Evolutionary conservation across 2,113 vertebrate genomes (phyloP).

Genomic region (Eolophus roseicapilla): DNA sequence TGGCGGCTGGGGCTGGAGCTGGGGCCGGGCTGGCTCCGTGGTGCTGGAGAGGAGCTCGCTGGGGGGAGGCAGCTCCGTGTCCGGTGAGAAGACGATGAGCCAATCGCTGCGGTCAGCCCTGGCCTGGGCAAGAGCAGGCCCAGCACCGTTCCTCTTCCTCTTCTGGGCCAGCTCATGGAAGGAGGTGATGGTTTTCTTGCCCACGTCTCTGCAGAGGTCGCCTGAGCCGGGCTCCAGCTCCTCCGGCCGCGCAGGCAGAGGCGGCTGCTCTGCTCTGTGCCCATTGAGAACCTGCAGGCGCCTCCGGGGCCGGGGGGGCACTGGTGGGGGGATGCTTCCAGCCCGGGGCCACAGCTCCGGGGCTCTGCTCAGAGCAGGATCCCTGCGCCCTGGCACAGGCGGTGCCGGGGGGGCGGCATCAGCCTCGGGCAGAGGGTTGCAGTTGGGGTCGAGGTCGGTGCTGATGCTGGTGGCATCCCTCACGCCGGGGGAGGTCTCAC

Average conservation of each 20-base stretch:
- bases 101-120: slow-evolving; percentile 88
- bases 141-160: slow-evolving; percentile 70
- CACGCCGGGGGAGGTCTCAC: not conserved
- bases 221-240: not conserved
- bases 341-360: not conserved
- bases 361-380: not conserved
- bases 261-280: not conserved
- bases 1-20: slow-evolving; percentile 76
- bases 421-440: slow-evolving; percentile 60
- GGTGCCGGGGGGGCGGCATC: not conserved
- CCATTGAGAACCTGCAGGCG: slow-evolving; percentile 24
- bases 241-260: accelerated
- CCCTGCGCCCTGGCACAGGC: accelerated
- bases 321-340: not conserved
- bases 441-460: slow-evolving; percentile 69
- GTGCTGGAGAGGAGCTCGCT: slow-evolving; percentile 37
- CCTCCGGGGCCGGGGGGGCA: slow-evolving; percentile 50
- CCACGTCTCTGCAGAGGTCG: not conserved
- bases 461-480: not conserved
- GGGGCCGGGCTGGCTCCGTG: slow-evolving; percentile 56
- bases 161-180: slow-evolving; percentile 90
- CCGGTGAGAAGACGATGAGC: slow-evolving; percentile 93
- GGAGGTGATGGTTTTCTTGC: slow-evolving; percentile 79
- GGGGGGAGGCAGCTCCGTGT: slow-evolving; percentile 77
- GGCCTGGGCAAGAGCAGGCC: slow-evolving; percentile 60